These are phyloP conservation scores for Andrena camellia DNA, from an alignment of 2,888 invertebrate genomes.

Conservation along the genomic window DNA sequence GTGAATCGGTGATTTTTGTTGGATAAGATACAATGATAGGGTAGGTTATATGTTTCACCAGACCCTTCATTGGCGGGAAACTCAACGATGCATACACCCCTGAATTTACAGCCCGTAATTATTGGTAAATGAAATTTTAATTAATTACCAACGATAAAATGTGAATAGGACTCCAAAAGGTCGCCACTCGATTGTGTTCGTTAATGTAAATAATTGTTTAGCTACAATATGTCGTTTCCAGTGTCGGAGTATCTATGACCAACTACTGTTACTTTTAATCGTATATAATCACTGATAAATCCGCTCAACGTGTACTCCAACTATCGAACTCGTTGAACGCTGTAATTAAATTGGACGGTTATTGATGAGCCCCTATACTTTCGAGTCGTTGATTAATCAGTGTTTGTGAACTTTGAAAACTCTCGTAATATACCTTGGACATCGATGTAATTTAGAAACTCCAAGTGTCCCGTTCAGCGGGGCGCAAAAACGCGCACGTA, in stretches of 20 bases:
- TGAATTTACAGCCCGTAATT: no score
- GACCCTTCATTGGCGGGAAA: no score
- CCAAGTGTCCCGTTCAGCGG: neutral
- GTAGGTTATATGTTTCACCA: no score
- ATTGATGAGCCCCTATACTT: slow-evolving; percentile 40
- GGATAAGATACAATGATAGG: no score
- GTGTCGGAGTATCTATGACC: neutral
- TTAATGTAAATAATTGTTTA: slow-evolving; percentile 8
- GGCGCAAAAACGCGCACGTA: neutral
- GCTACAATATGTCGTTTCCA: neutral
- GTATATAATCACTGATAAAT: slow-evolving; percentile 14
- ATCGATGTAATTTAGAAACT: slow-evolving; percentile 25
- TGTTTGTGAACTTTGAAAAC: slow-evolving; percentile 33
- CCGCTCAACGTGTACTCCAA: slow-evolving; percentile 28
- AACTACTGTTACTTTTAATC: slow-evolving; percentile 23
- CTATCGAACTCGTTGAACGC: slow-evolving; percentile 22
- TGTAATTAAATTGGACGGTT: slow-evolving; percentile 49
- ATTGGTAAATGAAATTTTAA: no score
- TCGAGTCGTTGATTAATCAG: slow-evolving; percentile 39
- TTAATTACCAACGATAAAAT: no score
- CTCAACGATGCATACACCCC: no score
- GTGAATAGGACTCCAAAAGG: no score
- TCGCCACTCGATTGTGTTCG: neutral
- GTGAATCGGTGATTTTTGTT: no score
- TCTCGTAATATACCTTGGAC: slow-evolving; percentile 13